Base-by-base conservation (phyloP, 1,140 invertebrate species). In the Drosophila subpulchrella region DNA sequence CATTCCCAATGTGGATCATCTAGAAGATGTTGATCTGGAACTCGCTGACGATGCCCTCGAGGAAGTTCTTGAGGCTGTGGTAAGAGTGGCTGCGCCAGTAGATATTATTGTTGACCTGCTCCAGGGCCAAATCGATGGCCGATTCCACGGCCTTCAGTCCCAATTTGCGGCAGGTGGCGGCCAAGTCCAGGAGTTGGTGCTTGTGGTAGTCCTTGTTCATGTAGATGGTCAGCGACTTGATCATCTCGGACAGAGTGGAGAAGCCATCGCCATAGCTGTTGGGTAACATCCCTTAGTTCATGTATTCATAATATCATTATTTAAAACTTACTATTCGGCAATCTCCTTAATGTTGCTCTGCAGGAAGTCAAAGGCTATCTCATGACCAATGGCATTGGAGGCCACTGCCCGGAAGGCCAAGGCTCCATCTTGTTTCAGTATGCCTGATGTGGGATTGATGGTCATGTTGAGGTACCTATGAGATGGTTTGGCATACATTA, bases 391-490 rank as follows among this genome's bases (percentile, higher is more conserved):
- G 11, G 90, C 91, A 66, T 92, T 92, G 36, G 80, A 73, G 10
- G 88, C 92, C 68, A 89, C 93, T 56, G 57, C 78, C 61, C 55
- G 92, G 93, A 62, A 95, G 75, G 48, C 93, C 76, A 66, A 92
- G 48, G 66, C 94, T 82, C 42, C 93, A 83, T 95, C 94, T 81
- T 95, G 94, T 60, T 93, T 93, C 13, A 94, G 67, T 54, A 95
- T 94, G 36, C 92, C 91, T 30, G 92, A 92, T 5, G 92, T 86
- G 4, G 91, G 68, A 24, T 92, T 91, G 38, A 94, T 90, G 15
- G 93, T 91, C 91, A 92, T 91, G 36, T 92, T 92, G 7, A 94
- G 78, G 63, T 94, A 94, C 63, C 93, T 94, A 17, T 11, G 55
- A 27, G 20, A 54, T 12, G 6, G 12, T 17, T 2, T 20, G 20